Percentiles rank a stretch among this genome's conserved stretches.
These are phyloP conservation scores for Drosophila mimica DNA, from an alignment of 2,888 invertebrate species.

Conservation along the genomic window DNA sequence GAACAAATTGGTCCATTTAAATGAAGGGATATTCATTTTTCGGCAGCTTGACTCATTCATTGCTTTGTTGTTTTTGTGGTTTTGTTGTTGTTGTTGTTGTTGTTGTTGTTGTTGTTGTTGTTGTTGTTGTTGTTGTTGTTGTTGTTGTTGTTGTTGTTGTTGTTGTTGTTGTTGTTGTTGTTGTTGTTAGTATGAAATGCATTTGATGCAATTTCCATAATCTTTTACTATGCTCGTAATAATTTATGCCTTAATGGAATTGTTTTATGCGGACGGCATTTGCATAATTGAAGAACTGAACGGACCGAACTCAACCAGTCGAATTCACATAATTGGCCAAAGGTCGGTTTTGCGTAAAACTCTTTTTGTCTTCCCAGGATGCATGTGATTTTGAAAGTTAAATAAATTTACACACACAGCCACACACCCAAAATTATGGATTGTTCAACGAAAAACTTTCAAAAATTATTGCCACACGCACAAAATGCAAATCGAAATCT, in stretches of 20 bases:
- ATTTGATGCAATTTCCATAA: slow-evolving; percentile 12
- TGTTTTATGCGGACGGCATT: slow-evolving; percentile 40
- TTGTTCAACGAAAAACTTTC: slow-evolving; percentile 21
- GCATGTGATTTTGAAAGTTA: slow-evolving; percentile 37
- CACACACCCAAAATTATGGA: slow-evolving; percentile 18
- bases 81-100: slow-evolving; percentile 1
- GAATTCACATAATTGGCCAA: slow-evolving; percentile 35
- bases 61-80: too few species aligned
- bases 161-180: not conserved
- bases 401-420: slow-evolving; percentile 31
- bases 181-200: slow-evolving; percentile 7
- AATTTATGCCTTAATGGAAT: slow-evolving; percentile 41
- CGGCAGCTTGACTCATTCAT: not conserved
- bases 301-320: slow-evolving; percentile 39
- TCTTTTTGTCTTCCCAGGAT: slow-evolving; percentile 3
- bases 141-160: not conserved
- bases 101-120: slow-evolving; percentile 1
- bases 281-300: slow-evolving; percentile 64
- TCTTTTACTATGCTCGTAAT: slow-evolving; percentile 31
- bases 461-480: slow-evolving; percentile 35
- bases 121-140: too few species aligned
- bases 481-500: slow-evolving; percentile 47
- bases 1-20: not conserved
- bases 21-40: not conserved
- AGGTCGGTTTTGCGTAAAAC: not conserved